Conservation (phyloP, 1,140 invertebrate species). For the Cataglyphis hispanica region DNA sequence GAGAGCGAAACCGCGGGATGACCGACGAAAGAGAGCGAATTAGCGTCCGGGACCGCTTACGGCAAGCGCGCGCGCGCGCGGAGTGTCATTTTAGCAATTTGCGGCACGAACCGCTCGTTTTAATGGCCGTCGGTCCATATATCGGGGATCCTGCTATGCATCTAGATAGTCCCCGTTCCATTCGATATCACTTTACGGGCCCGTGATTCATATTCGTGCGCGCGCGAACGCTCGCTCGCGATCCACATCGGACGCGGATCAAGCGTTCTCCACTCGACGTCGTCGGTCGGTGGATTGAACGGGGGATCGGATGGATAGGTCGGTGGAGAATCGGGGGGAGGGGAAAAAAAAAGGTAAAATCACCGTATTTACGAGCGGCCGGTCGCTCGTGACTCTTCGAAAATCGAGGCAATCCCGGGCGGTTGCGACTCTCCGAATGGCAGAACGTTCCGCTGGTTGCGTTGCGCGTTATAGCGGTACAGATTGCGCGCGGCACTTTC, state of each 20-base stretch:
- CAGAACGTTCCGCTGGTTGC: slow-evolving; percentile 39
- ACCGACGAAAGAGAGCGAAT: slow-evolving; percentile 23
- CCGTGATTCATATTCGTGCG: slow-evolving; percentile 77
- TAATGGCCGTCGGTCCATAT: slow-evolving; percentile 59
- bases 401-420: slow-evolving; percentile 72
- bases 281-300: slow-evolving; percentile 33
- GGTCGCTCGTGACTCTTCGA: slow-evolving; percentile 71
- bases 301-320: background rate
- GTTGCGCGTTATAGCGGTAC: slow-evolving; percentile 49
- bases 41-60: slow-evolving; percentile 32
- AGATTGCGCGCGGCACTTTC: slow-evolving; percentile 66
- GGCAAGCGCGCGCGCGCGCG: slow-evolving; percentile 32
- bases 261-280: slow-evolving; percentile 37
- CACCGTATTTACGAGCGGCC: slow-evolving; percentile 69
- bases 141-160: slow-evolving; percentile 49
- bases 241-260: background rate
- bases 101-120: slow-evolving; percentile 71
- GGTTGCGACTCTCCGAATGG: slow-evolving; percentile 44
- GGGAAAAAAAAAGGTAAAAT: slow-evolving; percentile 49
- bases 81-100: slow-evolving; percentile 77
- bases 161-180: slow-evolving; percentile 70
- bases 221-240: background rate
- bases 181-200: slow-evolving; percentile 81
- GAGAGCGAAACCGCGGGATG: slow-evolving; percentile 6
- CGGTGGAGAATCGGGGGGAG: background rate